Base-by-base conservation (phyloP, 1,140 invertebrate genomes). In the Listronotus bonariensis region DNA sequence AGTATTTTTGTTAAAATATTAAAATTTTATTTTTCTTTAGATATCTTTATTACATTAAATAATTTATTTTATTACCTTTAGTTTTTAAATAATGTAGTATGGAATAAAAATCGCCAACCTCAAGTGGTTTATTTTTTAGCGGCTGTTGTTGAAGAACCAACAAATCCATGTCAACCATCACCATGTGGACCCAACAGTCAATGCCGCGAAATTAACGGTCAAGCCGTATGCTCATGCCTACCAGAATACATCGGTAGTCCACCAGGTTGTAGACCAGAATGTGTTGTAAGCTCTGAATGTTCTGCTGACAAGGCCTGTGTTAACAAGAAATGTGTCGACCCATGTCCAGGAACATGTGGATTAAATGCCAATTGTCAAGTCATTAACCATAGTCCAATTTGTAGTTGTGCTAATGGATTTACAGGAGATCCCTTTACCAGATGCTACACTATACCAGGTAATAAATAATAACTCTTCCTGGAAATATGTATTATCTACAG, bases 251-350 rank as follows among this genome's bases (percentile, higher is more conserved):
- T 85, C 42, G 87, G 87, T 18, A 84, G 88, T 77, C 86, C 88
- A 7, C 80, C 81, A 53, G 84, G 82, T 20, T 94, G 92, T 78
- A 81, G 90, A 67, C 92, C 92, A 11, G 91, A 93, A 79, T 95
- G 92, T 77, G 86, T 90, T 0, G 84, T 91, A 62, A 93, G 91
- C 75, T 86, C 89, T 1, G 92, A 95, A 67, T 95, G 92, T 77
- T 78, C 89, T 9, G 79, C 84, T 49, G 81, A 85, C 46, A 89
- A 86, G 76, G 87, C 90, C 1, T 93, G 92, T 72, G 82, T 88
- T 45, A 86, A 87, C 68, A 87, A 89, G 71, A 88, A 89, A 76
- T 92, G 90, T 72, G 78, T 85, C 5, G 86, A 92, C 81, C 89
- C 89, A 26, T 92, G 91, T 72, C 81, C 85, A 10, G 88, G 87